Evolutionary conservation across 2,113 vertebrate species (phyloP).

Genomic region (Mormyrus iriodes): DNA sequence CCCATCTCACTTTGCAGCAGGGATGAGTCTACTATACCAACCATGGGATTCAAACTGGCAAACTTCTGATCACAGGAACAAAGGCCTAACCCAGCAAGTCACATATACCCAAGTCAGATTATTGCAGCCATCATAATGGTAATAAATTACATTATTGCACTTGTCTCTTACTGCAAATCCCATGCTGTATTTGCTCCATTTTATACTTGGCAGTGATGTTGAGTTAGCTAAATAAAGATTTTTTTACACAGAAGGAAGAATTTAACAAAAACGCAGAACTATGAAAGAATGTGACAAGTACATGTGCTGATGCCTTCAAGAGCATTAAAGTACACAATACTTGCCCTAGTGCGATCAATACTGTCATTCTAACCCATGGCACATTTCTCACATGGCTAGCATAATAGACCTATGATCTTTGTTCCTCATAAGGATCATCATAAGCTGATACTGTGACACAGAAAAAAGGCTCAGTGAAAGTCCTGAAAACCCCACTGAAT

Average conservation of each 20-base stretch:
- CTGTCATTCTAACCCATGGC: background rate
- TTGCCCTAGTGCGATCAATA: background rate
- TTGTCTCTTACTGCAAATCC: background rate
- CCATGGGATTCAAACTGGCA: background rate
- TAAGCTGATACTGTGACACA: background rate
- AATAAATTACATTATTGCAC: background rate
- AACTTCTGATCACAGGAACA: background rate
- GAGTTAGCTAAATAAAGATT: background rate
- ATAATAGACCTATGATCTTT: background rate
- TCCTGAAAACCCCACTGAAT: background rate
- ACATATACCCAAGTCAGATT: background rate
- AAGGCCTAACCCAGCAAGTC: background rate
- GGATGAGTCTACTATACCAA: background rate
- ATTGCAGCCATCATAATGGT: background rate
- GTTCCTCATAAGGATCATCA: background rate
- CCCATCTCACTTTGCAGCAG: background rate
- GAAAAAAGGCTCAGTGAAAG: background rate
- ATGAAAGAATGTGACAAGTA: background rate
- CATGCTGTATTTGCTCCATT: background rate
- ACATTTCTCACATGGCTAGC: background rate
- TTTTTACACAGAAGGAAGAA: background rate
- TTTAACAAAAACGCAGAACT: background rate
- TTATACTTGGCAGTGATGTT: background rate
- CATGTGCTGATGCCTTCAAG: background rate
- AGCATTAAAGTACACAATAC: background rate